Evolutionary conservation across 2,797 vertebrate genomes (phyloP).

Genomic region (Denticeps clupeoides): DNA sequence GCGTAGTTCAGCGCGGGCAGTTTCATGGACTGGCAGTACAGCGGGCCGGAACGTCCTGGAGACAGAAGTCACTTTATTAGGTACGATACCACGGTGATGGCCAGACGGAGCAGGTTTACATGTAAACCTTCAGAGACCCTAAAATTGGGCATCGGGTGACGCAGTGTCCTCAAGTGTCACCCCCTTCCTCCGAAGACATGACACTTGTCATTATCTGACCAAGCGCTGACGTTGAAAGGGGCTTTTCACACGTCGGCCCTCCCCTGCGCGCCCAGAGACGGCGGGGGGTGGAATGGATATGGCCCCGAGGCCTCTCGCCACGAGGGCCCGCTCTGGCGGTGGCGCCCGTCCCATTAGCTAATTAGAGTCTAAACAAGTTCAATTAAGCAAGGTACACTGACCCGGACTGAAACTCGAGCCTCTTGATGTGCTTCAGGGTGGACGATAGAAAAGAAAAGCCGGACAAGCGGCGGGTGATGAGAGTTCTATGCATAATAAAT

Average conservation of each 20-base stretch:
- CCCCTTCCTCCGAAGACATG: slow-evolving; percentile 3
- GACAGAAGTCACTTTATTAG: slow-evolving; percentile 18
- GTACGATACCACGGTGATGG: neutral
- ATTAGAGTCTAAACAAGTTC: slow-evolving; percentile 32
- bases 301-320: slow-evolving; percentile 24
- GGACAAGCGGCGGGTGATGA: too few relatives aligned
- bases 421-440: neutral
- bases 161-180: too few relatives aligned
- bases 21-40: slow-evolving; percentile 65
- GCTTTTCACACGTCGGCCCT: slow-evolving; percentile 36
- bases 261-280: slow-evolving; percentile 31
- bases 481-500: too few relatives aligned
- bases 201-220: slow-evolving; percentile 43
- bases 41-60: slow-evolving; percentile 69
- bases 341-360: slow-evolving; percentile 30
- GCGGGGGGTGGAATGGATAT: slow-evolving; percentile 44
- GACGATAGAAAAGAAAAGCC: too few relatives aligned
- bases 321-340: slow-evolving; percentile 29
- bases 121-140: too few relatives aligned
- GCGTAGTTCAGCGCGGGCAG: slow-evolving; percentile 66
- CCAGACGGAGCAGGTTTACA: too few relatives aligned
- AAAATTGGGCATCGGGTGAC: too few relatives aligned
- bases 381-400: slow-evolving; percentile 41
- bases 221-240: slow-evolving; percentile 39
- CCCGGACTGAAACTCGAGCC: slow-evolving; percentile 41